Evolutionary conservation across 2,797 vertebrate genomes (phyloP).

Genomic region (Cuniculus paca): DNA sequence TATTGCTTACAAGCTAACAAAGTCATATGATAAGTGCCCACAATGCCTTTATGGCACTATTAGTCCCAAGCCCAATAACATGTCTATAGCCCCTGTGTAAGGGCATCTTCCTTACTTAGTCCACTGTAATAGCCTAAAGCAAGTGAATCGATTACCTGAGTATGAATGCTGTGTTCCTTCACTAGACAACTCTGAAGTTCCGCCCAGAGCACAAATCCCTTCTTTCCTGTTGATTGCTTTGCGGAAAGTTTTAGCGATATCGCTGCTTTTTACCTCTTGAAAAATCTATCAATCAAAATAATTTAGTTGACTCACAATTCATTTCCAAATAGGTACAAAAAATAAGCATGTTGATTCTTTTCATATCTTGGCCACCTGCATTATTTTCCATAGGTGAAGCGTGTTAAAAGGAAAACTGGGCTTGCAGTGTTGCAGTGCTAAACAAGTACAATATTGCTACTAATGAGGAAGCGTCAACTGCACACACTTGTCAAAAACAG

Average conservation of each 20-base stretch:
- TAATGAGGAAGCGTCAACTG: constrained; percentile 42
- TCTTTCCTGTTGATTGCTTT: constrained; percentile 98
- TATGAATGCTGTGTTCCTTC: constrained; percentile 98
- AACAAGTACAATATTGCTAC: constrained; percentile 20
- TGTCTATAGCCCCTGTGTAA: background rate
- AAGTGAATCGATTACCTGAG: constrained; percentile 90
- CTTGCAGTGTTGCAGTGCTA: constrained; percentile 23
- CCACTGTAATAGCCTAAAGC: background rate
- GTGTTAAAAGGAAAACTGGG: constrained; percentile 31
- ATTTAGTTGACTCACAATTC: constrained; percentile 35
- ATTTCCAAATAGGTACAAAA: constrained; percentile 1
- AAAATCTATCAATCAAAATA: constrained; percentile 92
- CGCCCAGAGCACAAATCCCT: constrained; percentile 97
- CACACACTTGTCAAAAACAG: constrained; percentile 71
- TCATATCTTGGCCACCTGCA: background rate
- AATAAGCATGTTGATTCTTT: constrained; percentile 29
- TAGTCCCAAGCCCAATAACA: background rate
- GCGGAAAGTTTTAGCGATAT: constrained; percentile 96
- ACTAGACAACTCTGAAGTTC: constrained; percentile 96
- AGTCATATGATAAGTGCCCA: background rate
- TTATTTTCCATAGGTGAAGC: background rate
- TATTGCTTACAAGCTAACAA: constrained; percentile 9
- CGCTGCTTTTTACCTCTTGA: constrained; percentile 95
- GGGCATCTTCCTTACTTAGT: background rate
- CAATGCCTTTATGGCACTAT: background rate